Conservation (phyloP, 2,888 invertebrate genomes). For the Griposia aprilina region DNA sequence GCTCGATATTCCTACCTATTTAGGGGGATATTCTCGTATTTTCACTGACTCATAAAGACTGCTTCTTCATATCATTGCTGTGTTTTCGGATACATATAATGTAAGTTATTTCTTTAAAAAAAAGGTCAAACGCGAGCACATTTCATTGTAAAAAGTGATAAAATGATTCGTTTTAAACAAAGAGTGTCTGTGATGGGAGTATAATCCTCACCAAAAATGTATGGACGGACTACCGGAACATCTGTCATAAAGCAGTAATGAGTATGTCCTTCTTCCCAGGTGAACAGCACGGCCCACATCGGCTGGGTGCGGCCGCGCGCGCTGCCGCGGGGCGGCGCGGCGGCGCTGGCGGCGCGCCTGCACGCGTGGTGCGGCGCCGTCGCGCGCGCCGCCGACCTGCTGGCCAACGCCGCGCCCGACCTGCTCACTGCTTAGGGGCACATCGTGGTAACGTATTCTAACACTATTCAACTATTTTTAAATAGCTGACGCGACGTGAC, state of each 20-base stretch:
- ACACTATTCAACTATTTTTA: neutral
- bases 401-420: slow-evolving; percentile 77
- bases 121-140: neutral
- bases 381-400: slow-evolving; percentile 76
- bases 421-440: slow-evolving; percentile 72
- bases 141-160: neutral
- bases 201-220: neutral
- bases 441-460: neutral
- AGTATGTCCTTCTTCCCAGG: slow-evolving; percentile 68
- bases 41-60: too few relatives aligned
- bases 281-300: slow-evolving; percentile 77
- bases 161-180: slow-evolving; percentile 7
- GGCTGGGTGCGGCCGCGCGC: slow-evolving; percentile 86
- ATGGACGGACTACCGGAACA: neutral
- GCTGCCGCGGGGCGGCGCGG: slow-evolving; percentile 78
- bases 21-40: too few relatives aligned
- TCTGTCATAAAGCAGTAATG: neutral
- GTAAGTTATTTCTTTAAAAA: neutral
- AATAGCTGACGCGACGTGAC: neutral
- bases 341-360: slow-evolving; percentile 79
- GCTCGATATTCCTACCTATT: too few relatives aligned
- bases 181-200: neutral
- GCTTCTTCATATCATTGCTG: too few relatives aligned
- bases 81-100: too few relatives aligned
- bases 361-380: slow-evolving; percentile 82